Conservation (phyloP, 2,888 invertebrate species). For the Pammene fasciana region DNA sequence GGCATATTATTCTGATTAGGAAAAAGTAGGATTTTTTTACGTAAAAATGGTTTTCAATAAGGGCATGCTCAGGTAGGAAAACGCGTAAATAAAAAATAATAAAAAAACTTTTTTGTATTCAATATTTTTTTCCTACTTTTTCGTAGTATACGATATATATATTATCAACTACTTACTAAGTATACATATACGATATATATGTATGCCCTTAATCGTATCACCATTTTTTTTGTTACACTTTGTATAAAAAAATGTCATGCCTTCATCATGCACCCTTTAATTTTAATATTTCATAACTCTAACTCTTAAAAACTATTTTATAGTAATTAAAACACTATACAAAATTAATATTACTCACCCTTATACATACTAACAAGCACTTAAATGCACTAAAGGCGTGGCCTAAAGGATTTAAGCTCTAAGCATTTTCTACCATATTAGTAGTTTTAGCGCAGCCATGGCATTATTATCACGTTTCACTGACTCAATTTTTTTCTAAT, state of each 20-base stretch:
- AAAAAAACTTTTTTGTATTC: no score
- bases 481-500: neutral
- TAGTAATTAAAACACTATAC: conserved; percentile 14
- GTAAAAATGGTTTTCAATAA: no score
- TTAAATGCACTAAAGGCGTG: conserved; percentile 25
- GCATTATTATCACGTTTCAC: neutral
- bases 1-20: no score
- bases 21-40: no score
- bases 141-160: no score
- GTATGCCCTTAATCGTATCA: no score
- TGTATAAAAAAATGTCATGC: neutral
- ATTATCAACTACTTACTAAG: no score
- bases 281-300: neutral
- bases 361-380: conserved; percentile 28
- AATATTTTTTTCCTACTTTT: no score
- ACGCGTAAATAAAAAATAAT: no score
- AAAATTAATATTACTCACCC: conserved; percentile 32
- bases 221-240: no score
- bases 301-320: conserved; percentile 1
- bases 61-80: no score
- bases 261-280: conserved; percentile 8
- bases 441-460: conserved; percentile 28
- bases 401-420: conserved; percentile 32
- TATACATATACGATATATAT: no score
- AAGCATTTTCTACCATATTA: conserved; percentile 41